Conservation (phyloP, 2,888 invertebrate genomes). For the Apodemia duryi region DNA sequence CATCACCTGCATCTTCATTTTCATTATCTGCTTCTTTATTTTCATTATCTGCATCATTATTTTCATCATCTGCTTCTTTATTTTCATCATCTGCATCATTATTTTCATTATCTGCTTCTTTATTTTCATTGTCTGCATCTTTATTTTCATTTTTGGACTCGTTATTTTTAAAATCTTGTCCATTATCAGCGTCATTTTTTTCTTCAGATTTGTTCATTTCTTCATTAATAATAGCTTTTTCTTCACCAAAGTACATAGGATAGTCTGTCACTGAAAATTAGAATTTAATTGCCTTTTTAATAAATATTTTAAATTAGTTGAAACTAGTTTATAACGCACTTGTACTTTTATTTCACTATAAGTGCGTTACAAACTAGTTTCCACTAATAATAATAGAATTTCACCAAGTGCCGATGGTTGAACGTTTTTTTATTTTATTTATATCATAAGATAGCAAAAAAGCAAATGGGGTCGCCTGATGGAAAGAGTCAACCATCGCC, state of each 20-base stretch:
- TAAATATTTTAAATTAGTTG: not conserved
- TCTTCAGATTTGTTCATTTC: constrained; percentile 15
- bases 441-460: too few species aligned
- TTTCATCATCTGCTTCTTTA: not conserved
- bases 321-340: too few species aligned
- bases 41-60: not conserved
- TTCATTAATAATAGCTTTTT: not conserved
- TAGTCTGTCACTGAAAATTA: not conserved
- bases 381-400: too few species aligned
- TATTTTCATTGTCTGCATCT: constrained; percentile 8
- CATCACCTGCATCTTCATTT: too few species aligned
- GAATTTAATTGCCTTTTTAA: not conserved
- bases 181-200: constrained; percentile 12
- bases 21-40: not conserved
- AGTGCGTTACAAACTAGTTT: too few species aligned
- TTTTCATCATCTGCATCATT: not conserved
- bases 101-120: constrained; percentile 6
- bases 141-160: constrained; percentile 11
- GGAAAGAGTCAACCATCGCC: too few species aligned
- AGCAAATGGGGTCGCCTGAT: too few species aligned
- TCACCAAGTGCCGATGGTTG: too few species aligned
- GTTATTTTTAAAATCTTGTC: not conserved
- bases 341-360: too few species aligned
- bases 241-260: not conserved
- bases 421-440: too few species aligned